Evolutionary conservation across 2,888 invertebrate species (phyloP), one percentile per base, ranked within the genome.

Genomic region (Oscheius sp.): DNA sequence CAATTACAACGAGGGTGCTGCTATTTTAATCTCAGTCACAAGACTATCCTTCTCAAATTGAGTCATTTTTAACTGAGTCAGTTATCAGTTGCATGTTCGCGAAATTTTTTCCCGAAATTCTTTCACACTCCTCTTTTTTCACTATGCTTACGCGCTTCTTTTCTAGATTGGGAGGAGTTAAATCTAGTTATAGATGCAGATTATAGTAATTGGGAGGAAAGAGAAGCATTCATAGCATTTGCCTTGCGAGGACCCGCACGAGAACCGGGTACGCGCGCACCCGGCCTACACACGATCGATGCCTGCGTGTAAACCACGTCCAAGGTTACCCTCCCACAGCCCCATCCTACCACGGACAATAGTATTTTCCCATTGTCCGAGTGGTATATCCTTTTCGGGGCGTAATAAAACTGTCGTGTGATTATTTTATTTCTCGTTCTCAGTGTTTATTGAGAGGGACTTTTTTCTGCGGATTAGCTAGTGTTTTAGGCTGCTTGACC

Each of bases 231-330:
- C 55, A 55, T 27, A 42, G 61, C 61, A 42, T 61, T 42, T 39
- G 61, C 42, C 61, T 61, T 45, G 61, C 61, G 45, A 31, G 61
- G 42, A 17, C 12, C n/a, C 61, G 29, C 42, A n/a, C 25, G 45
- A 42, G 42, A 61, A 61, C 45, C 61, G 61, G 61, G 61, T 61
- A 45, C 61, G 45, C 61, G 42, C 61, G 61, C 61, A 61, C 61
- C 45, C 61, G 45, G 45, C 45, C 61, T 27, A 45, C 61, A 45
- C 42, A 61, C 61, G 45, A 61, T 61, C 61, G 61, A 61, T 61
- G 61, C 45, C 57, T 29, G 61, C 61, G 61, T 61, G 61, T 61
- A 61, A 61, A 61, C 61, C 61, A 61, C 61, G 61, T 61, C 61
- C 61, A 61, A 61, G 61, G 61, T 61, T 61, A 61, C 61, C 61